phyloP scores from a whole-genome alignment of 35 echinoderm and acorn worm species.

The Chiridota heheva region DNA sequence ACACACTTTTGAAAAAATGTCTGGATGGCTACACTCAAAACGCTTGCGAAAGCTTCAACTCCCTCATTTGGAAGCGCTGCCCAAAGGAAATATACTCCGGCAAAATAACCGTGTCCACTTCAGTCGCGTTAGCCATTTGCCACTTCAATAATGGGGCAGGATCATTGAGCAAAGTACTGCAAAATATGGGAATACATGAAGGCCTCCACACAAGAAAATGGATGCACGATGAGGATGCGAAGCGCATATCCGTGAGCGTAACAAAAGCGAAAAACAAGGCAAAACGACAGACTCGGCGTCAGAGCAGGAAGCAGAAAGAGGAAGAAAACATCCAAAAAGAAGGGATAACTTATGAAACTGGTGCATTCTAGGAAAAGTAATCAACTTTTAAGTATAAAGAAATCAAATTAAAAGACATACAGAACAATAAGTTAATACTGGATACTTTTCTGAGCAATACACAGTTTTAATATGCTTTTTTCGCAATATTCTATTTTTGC shows the following conservation, averaged over 20 bases:
- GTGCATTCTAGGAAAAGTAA: no score
- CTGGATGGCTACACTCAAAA: slow-evolving; percentile 26
- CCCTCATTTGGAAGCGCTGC: slow-evolving; percentile 10
- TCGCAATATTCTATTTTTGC: no score
- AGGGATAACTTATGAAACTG: no score
- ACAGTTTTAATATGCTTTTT: no score
- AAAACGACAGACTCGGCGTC: no score
- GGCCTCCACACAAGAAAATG: neutral
- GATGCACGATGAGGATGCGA: neutral
- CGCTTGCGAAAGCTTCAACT: slow-evolving; percentile 6
- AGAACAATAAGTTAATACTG: no score
- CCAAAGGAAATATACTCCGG: slow-evolving; percentile 20
- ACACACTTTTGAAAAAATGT: neutral
- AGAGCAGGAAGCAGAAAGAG: slow-evolving; percentile 1
- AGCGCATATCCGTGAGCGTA: neutral
- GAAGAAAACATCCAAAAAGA: no score
- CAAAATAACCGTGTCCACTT: neutral
- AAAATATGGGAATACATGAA: neutral
- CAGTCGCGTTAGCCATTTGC: neutral
- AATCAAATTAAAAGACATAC: no score
- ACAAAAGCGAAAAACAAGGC: slow-evolving; percentile 21
- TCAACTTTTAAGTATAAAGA: no score
- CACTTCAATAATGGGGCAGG: slow-evolving; percentile 25
- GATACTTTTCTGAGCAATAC: no score
- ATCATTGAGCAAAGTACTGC: neutral